Base-by-base conservation (phyloP, 1,140 invertebrate species). In the Agrilus planipennis region DNA sequence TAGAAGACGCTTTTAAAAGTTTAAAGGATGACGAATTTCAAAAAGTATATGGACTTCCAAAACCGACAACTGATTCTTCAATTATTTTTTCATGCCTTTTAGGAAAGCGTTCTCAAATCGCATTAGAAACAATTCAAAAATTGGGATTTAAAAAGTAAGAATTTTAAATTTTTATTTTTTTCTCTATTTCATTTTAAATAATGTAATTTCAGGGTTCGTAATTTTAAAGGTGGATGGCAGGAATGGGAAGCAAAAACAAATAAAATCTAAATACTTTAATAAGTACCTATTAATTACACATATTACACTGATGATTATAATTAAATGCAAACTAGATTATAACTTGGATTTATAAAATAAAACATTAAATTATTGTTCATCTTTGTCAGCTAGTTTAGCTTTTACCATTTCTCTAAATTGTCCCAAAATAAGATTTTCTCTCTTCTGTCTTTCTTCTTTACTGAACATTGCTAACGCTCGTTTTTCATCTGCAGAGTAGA, bases 401-500 rank as follows among this genome's bases (percentile, higher is more conserved):
- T 75, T 74, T 19, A 94, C 78, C 79, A 95, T 90, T 50, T 92
- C 89, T 47, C 84, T 77, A 61, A 99, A 96, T 61, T 98, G 93
- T 34, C 87, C 79, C 17, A 99, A 70, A 57, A 99, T 97, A 54
- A 90, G 84, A 60, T 89, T 90, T 68, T 99, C 95, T 34, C 93
- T 69, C 62, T 98, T 98, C 47, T 87, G 77, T 48, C 94, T 70
- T 68, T 98, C 93, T 67, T 98, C 94, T 65, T 94, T 91, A 61
- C 92, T 96, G 61, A 99, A 99, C 77, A 93, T 94, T 2, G 89
- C 91, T 36, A 99, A 68, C 6, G 94, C 91, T 50, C 95, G 71
- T 62, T 99, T 99, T 63, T 99, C 96, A 67, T 99, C 96, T 2
- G 95, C 96, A 15, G 91, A 95, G 70, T 99, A 97, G 62, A 99